phyloP scores from a whole-genome alignment of 2,113 vertebrate genomes.

The Entelurus aequoreus region DNA sequence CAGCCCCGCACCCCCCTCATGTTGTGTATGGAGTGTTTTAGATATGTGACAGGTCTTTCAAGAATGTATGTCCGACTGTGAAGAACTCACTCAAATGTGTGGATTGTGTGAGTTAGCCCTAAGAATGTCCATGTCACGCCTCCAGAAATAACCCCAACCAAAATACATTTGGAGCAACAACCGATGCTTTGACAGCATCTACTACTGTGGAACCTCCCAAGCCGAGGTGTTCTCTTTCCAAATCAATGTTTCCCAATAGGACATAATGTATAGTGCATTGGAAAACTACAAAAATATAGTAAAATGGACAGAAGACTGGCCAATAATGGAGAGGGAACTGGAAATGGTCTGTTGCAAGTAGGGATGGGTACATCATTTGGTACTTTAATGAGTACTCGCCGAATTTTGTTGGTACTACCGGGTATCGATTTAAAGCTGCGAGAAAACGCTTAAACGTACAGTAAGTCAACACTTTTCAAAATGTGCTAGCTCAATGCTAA shows the following conservation, averaged over 20 bases:
- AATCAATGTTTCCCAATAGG: neutral
- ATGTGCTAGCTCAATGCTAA: no score
- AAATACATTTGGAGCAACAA: constrained; percentile 14
- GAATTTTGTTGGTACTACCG: no score
- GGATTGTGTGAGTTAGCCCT: neutral
- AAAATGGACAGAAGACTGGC: no score
- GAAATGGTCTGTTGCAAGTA: no score
- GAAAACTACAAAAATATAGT: no score
- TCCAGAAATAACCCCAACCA: constrained; percentile 31
- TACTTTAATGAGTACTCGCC: no score
- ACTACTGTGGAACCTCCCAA: neutral
- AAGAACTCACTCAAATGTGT: constrained; percentile 38
- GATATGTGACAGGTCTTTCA: constrained; percentile 33
- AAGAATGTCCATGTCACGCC: neutral
- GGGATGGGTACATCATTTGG: no score
- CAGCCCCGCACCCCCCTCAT: constrained; percentile 7
- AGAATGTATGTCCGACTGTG: constrained; percentile 54
- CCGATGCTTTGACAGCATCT: neutral
- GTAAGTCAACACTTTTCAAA: no score
- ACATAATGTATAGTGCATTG: neutral
- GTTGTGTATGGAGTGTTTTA: constrained; percentile 39
- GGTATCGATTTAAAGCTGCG: no score
- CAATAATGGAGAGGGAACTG: no score
- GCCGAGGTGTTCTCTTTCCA: no score
- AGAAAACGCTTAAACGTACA: no score